Base-by-base conservation (phyloP, 2,797 vertebrate species). In the Pseudochaenichthys georgianus region DNA sequence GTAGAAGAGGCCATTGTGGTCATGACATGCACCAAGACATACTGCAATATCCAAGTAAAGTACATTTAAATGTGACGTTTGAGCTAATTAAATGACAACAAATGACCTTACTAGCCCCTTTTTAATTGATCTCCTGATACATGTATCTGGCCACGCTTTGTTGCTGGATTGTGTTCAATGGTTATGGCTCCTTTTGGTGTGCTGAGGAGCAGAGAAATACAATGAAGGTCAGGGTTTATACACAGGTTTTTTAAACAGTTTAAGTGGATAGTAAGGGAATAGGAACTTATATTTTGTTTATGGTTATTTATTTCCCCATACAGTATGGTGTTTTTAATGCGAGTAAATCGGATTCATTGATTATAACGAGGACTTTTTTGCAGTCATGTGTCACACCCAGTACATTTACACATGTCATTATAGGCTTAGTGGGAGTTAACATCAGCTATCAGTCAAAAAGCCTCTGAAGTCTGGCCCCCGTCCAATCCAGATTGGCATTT, bases 211-310 rank as follows among this genome's bases (percentile, higher is more conserved):
- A 46, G 9, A 63, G 47, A 51, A 57, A 70, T 50, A 53, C 23
- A 10, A 9, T 69, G 69, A 81, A 81, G 73, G 68, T 79, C 74
- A 65, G 50, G 70, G 53, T 42, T 48, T 6, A 9, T 57, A 58
- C 41, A 61, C 2, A 6, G 15, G 59, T 53, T 64, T n/a, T n/a
- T 23, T 67, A n/a, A 73, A 78, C 23, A 50, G 15, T n/a, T 19
- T 5, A 11, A 28, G 28, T 28, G 4, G 28, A 28, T 28, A 28
- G 28, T 28, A 28, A 28, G 28, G 28, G 28, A 28, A 28, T 28
- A 9, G 42, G 28, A 46, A 23, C 10, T 0, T 28, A 0, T 17
- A 2, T 57, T 7, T 3, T 10, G 34, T 21, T n/a, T 34, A 9
- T 55, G 12, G n/a, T 62, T 38, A 38, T 60, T n/a, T 67, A 38